Conservation (phyloP, 2,797 vertebrate genomes). For the Nyctalus aviator region DNA sequence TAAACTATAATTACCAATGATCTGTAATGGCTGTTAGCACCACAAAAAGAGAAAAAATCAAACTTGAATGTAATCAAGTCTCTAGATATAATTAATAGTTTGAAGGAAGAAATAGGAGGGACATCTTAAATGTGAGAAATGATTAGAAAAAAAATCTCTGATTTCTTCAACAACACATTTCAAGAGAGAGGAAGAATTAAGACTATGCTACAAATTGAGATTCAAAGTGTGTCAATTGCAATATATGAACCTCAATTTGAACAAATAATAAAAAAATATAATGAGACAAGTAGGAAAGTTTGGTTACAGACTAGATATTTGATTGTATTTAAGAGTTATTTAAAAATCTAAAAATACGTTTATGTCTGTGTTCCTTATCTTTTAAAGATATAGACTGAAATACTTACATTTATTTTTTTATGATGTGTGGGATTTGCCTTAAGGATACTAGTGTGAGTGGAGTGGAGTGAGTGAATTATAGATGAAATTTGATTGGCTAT, state of each 20-base stretch:
- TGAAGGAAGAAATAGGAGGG: background rate
- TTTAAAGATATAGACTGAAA: background rate
- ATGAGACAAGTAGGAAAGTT: background rate
- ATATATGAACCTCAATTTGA: background rate
- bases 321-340: slow-evolving; percentile 16
- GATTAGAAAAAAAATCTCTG: background rate
- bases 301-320: slow-evolving; percentile 27
- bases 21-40: background rate
- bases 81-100: background rate
- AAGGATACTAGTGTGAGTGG: background rate
- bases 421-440: background rate
- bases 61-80: background rate
- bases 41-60: background rate
- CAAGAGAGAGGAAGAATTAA: background rate
- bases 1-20: background rate
- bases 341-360: background rate
- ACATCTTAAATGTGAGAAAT: slow-evolving; percentile 16
- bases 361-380: background rate
- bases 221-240: background rate
- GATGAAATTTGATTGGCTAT: background rate
- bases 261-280: slow-evolving; percentile 4
- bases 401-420: background rate
- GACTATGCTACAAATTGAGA: background rate
- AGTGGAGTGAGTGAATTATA: background rate
- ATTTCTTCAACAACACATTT: slow-evolving; percentile 10